Base-by-base conservation (phyloP, 2,888 invertebrate species). In the Tinea semifulvella region DNA sequence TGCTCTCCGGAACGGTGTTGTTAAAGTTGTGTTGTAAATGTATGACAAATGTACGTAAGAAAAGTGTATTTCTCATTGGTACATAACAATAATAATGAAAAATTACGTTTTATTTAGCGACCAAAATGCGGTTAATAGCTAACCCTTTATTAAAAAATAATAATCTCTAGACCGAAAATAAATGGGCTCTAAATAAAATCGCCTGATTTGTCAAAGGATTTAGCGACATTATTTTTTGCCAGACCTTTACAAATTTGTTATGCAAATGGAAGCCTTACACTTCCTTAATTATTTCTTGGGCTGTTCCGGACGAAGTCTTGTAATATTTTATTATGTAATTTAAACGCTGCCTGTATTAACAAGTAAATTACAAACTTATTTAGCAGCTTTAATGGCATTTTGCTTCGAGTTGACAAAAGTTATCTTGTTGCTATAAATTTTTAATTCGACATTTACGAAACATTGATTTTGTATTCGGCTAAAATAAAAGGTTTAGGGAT, bases 281-380 rank as follows among this genome's bases (percentile, higher is more conserved):
- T 69, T 64, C 66, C 65, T 69, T 72, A 71, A 73, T 73, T 72
- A 72, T 74, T 72, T 70, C 65, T 58, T 62, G 65, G 60, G 61
- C 64, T 67, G 60, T 60, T 56, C 58, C 57, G 55, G 61, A 60
- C 63, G 20, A 28, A 31, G n/a, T 19, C 31, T 57, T 56, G 65
- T 68, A 65, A 71, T 72, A 70, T 69, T 73, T 71, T 65, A 72
- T 64, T 62, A 62, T 56, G 64, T 65, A 68, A 70, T 70, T 67
- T 70, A 68, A 68, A 67, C 60, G 61, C 58, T 63, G 60, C 58
- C 61, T 60, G 62, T 58, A 40, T 40, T 58, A 58, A 63, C 57
- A 61, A 58, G 57, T 62, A 56, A 58, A 57, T 61, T 64, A 45
- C 31, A 42, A 45, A 44, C 25, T 22, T 36, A 17, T 26, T 38